phyloP scores from a whole-genome alignment of 2,797 vertebrate genomes.

The Siniperca undulata region DNA sequence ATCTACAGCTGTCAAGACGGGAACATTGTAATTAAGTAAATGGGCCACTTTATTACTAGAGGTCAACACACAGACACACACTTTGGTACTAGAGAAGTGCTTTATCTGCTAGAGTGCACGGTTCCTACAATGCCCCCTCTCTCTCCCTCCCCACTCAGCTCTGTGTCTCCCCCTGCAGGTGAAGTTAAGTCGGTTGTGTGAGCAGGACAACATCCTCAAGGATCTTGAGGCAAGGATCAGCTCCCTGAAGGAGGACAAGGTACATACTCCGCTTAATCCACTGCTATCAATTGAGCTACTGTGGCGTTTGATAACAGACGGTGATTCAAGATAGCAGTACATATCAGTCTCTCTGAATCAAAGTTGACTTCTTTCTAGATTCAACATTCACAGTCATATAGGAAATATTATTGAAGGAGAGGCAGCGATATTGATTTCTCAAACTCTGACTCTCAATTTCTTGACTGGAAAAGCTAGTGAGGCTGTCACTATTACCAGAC shows the following conservation, averaged over 20 bases:
- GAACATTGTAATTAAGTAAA: constrained; percentile 44
- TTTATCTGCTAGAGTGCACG: constrained; percentile 1
- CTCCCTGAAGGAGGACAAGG: constrained; percentile 96
- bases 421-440: neutral
- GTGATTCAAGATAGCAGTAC: neutral
- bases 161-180: constrained; percentile 86
- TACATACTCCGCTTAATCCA: constrained; percentile 53
- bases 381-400: neutral
- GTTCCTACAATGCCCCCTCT: too few species aligned
- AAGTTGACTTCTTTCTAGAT: neutral
- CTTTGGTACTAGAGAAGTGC: neutral
- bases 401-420: neutral
- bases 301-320: neutral
- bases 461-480: neutral
- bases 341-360: neutral
- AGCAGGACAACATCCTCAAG: constrained; percentile 95
- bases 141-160: constrained; percentile 2
- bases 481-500: neutral
- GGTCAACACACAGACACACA: constrained; percentile 32
- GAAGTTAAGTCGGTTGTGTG: constrained; percentile 94
- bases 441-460: neutral
- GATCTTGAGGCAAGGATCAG: constrained; percentile 93
- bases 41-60: constrained; percentile 39
- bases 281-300: neutral
- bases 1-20: constrained; percentile 24